Conservation (phyloP, 2,113 vertebrate genomes). For the Microcebus tavaratra region DNA sequence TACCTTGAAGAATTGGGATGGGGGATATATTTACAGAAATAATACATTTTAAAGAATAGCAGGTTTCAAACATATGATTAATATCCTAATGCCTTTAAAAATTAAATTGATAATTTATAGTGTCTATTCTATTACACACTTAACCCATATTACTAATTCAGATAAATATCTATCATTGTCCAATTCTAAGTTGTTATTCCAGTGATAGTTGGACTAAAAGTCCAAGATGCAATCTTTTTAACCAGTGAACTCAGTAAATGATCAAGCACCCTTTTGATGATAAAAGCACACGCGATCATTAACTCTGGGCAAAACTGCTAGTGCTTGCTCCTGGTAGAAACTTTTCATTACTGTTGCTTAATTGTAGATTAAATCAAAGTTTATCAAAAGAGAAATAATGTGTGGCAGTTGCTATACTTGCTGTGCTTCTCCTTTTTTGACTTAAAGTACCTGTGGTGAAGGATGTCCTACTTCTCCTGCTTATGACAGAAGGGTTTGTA, state of each 20-base stretch:
- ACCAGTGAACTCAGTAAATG: background rate
- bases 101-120: background rate
- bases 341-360: background rate
- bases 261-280: background rate
- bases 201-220: background rate
- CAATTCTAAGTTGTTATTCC: background rate
- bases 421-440: background rate
- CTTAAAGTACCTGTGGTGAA: background rate
- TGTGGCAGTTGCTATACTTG: background rate
- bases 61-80: background rate
- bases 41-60: background rate
- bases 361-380: background rate
- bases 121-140: background rate
- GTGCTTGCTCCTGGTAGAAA: background rate
- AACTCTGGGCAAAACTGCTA: background rate
- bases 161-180: background rate
- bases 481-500: background rate
- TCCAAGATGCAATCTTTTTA: background rate
- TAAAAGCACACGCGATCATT: background rate
- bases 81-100: background rate
- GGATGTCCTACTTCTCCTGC: background rate
- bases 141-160: background rate
- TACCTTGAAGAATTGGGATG: background rate
- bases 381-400: background rate
- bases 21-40: background rate